Evolutionary conservation across 2,888 invertebrate genomes (phyloP).

Genomic region (Heliconius cydno): DNA sequence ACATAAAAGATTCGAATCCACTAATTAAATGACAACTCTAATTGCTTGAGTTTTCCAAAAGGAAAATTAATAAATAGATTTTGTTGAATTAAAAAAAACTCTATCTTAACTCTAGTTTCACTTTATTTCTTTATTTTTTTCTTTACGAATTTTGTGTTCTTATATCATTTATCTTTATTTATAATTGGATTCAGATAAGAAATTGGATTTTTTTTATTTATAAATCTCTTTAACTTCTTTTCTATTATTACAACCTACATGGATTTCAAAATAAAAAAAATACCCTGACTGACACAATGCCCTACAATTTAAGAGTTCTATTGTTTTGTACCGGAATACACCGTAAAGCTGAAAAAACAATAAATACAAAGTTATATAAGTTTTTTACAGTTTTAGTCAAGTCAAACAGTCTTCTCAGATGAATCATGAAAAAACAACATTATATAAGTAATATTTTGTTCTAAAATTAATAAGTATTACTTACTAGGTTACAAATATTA

Average conservation of each 20-base stretch:
- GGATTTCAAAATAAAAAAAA: no score
- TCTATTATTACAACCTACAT: no score
- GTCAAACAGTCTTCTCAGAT: neutral
- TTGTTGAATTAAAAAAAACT: neutral
- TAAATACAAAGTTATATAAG: no score
- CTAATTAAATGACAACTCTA: constrained; percentile 31
- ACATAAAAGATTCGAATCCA: constrained; percentile 36
- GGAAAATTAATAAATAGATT: constrained; percentile 2
- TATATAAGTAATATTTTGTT: constrained; percentile 11
- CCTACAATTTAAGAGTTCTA: no score
- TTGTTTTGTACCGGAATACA: no score
- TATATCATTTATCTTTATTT: no score
- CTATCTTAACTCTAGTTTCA: neutral
- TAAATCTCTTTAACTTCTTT: no score
- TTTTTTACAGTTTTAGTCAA: neutral
- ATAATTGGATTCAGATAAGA: no score
- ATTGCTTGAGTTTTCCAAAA: neutral
- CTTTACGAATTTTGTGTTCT: neutral
- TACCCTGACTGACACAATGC: no score
- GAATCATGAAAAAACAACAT: neutral
- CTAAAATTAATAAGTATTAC: neutral
- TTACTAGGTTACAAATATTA: neutral
- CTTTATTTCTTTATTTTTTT: neutral
- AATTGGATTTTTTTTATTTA: no score
- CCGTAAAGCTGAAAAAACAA: neutral